Base-by-base conservation (phyloP, 2,113 vertebrate species). In the Pedionomus torquatus region DNA sequence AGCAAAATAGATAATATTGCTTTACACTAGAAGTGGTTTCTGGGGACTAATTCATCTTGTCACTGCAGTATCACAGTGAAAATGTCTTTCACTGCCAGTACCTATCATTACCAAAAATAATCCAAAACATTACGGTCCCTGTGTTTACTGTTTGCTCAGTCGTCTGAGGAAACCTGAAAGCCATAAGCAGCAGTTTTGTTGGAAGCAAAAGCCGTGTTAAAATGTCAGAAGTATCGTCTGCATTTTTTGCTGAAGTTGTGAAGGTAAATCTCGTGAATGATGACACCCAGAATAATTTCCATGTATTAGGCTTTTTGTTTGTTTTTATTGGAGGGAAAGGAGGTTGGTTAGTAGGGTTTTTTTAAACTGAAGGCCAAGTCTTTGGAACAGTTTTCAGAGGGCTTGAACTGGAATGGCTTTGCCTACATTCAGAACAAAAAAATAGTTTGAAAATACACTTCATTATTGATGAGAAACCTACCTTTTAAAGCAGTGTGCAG, bases 401-500 rank as follows among this genome's bases (percentile, higher is more conserved):
- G 21, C 28, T 77, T 66, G 33, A 70, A 30, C 28, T 15, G 31
- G 33, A 87, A 23, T 61, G 13, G 9, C 79, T 92, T 85, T 89
- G 46, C 51, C 33, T 61, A 10, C 46, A 43, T 17, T 19, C n/a
- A 39, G 23, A 60, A 19, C 23, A 92, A 54, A 8, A 26, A 3
- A 55, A 13, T 13, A 57, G 48, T 80, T 52, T 71, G 19, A 63
- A 66, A 57, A 83, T 26, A 44, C 16, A 33, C 1, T 76, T 49
- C 26, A 5, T 3, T 80, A 2, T 12, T 97, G 90, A 98, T 71
- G 51, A 48, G 61, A 80, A 13, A 30, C 79, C 2, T 96, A 98
- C 99, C 99, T 99, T 96, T 99, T 99, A 97, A 99, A 99, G 94
- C 99, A 99, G 72, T 99, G 99, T 13, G 99, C 99, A 4, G 99